Percentiles rank a stretch among this genome's conserved stretches.
Evolutionary conservation across 2,888 invertebrate genomes (phyloP).

Genomic region (Notodonta ziczac): DNA sequence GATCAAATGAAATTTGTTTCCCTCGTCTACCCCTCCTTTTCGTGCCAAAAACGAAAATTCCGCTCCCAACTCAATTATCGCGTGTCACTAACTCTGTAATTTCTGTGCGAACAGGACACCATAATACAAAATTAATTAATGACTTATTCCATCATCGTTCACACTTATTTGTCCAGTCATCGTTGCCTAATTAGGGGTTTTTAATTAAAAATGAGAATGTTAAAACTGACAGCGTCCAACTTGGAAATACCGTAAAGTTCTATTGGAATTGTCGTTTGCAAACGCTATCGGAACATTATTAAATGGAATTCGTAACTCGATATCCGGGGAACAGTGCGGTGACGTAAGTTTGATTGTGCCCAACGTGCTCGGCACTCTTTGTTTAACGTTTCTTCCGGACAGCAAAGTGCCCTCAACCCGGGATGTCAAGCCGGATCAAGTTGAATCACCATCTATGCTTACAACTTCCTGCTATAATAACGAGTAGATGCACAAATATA

Average conservation of each 20-base stretch:
- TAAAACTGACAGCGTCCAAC: not conserved
- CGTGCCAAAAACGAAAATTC: constrained; percentile 12
- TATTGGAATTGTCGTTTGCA: constrained; percentile 19
- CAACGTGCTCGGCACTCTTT: constrained; percentile 48
- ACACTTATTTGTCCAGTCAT: constrained; percentile 56
- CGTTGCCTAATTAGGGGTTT: constrained; percentile 47
- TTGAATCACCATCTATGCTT: constrained; percentile 54
- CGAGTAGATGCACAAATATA: too few relatives aligned
- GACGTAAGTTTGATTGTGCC: constrained; percentile 53
- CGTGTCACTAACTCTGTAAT: constrained; percentile 49
- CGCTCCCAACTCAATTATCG: constrained; percentile 25
- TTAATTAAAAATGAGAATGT: constrained; percentile 27
- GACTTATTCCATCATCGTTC: constrained; percentile 39
- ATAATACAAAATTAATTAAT: constrained; percentile 59
- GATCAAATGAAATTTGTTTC: not conserved
- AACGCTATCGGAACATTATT: constrained; percentile 15
- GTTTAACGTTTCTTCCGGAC: constrained; percentile 56
- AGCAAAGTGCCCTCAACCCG: constrained; percentile 54
- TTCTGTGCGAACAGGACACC: constrained; percentile 37
- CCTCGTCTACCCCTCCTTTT: not conserved
- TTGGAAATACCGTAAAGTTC: constrained; percentile 17
- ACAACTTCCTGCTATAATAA: constrained; percentile 50
- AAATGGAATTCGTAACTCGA: constrained; percentile 43
- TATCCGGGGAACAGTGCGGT: constrained; percentile 35
- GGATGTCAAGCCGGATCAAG: constrained; percentile 55